phyloP scores from a whole-genome alignment of 2,888 invertebrate species.

The Prenolepis imparis region DNA sequence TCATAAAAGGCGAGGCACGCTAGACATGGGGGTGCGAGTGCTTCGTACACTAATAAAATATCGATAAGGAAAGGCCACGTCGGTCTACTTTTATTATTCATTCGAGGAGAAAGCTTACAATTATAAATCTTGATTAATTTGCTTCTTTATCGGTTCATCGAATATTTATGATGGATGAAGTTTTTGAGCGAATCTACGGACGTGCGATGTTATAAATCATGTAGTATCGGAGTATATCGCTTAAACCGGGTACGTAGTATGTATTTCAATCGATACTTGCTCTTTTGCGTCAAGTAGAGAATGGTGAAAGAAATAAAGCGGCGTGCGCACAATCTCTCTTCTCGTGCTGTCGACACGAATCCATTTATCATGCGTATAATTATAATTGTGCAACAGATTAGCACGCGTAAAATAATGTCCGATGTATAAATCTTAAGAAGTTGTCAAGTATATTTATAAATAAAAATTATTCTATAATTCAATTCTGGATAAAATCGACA shows the following conservation, averaged over 20 bases:
- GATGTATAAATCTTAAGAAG: background rate
- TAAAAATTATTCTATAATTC: background rate
- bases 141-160: conserved; percentile 38
- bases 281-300: background rate
- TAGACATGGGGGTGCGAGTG: background rate
- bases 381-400: background rate
- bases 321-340: background rate
- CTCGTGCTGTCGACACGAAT: background rate
- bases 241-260: background rate
- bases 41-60: conserved; percentile 31
- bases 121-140: conserved; percentile 47
- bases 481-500: background rate
- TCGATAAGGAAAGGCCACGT: background rate
- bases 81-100: conserved; percentile 12
- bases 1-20: conserved; percentile 42
- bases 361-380: background rate
- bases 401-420: background rate
- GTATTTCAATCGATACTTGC: conserved; percentile 34
- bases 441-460: background rate
- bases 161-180: conserved; percentile 47
- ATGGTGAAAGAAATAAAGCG: conserved; percentile 3
- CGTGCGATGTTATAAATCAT: conserved; percentile 43
- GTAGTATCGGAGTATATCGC: conserved; percentile 37
- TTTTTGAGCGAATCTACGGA: conserved; percentile 27
- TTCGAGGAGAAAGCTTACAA: conserved; percentile 29